These are phyloP conservation scores for Ametastegia equiseti DNA, from an alignment of 2,888 invertebrate species.

Conservation along the genomic window DNA sequence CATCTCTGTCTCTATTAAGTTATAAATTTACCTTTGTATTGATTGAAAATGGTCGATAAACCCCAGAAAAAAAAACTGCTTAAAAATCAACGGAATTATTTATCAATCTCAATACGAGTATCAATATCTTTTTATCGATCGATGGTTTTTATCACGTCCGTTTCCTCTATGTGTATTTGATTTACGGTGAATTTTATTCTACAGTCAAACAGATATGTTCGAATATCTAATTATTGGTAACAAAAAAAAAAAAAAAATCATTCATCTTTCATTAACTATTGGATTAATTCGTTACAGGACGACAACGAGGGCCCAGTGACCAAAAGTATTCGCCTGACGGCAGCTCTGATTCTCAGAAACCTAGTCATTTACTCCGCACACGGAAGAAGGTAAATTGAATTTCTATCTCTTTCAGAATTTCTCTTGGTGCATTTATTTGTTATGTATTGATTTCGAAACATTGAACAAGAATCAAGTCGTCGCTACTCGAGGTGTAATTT, in stretches of 20 bases:
- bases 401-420: too few relatives aligned
- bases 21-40: slow-evolving; percentile 29
- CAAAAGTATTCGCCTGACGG: slow-evolving; percentile 98
- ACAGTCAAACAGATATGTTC: neutral
- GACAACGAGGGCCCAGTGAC: slow-evolving; percentile 99
- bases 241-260: neutral
- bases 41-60: too few relatives aligned
- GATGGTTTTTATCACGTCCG: slow-evolving; percentile 5
- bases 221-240: neutral
- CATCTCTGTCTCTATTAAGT: slow-evolving; percentile 48
- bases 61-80: neutral
- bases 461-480: slow-evolving; percentile 19
- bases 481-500: neutral
- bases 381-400: slow-evolving; percentile 94
- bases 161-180: neutral
- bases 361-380: slow-evolving; percentile 96
- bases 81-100: neutral
- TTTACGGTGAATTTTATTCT: neutral
- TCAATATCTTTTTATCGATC: neutral
- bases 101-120: neutral
- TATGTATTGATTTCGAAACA: slow-evolving; percentile 40
- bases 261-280: neutral
- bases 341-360: slow-evolving; percentile 97
- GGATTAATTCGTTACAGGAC: slow-evolving; percentile 82
- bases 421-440: slow-evolving; percentile 37